Base-by-base conservation (phyloP, 2,113 vertebrate species). In the Suricata suricatta region DNA sequence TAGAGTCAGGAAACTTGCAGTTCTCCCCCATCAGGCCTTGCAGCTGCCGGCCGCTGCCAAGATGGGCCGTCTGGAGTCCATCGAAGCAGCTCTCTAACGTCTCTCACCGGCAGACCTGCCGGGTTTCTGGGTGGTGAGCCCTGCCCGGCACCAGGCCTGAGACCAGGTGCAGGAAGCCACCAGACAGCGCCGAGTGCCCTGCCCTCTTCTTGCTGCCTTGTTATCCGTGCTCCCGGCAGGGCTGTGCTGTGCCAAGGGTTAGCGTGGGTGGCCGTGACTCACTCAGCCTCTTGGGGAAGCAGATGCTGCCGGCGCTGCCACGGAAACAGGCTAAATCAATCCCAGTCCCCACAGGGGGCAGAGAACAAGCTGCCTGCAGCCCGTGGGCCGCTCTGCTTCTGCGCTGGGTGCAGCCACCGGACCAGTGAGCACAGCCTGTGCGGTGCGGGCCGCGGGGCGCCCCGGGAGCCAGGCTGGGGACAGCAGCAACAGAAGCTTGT, bases 261-360 rank as follows among this genome's bases (percentile, higher is more conserved):
- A 92, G 90, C 7, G 95, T 98, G 93, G 97, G 97, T 35, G 81
- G 93, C 95, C 1, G 0, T 97, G 98, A 98, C 88, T 98, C 98
- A 97, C n/a, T 80, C 92, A 63, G 96, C 85, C 93, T 96, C 31
- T 4, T 38, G 66, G 93, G 95, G 90, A 97, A 88, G 97, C 97
- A 98, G 94, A 94, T 79, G 97, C 97, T 82, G 96, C 97, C 85
- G 77, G 72, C 1, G 66, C 97, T 92, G 95, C 96, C 97, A 97
- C 69, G 64, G 97, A 97, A 97, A 98, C 95, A 16, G 66, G 96
- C 95, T 96, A 90, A 97, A 97, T 96, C 90, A 52, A 94, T 90
- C 93, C 52, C 77, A 68, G 80, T 35, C 95, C 80, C 84, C 71
- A 35, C 0, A 60, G 93, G 93, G 97, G 87, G 33, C 97, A 96